Evolutionary conservation across 2,888 invertebrate genomes (phyloP).

Genomic region (Orthosia gothica): DNA sequence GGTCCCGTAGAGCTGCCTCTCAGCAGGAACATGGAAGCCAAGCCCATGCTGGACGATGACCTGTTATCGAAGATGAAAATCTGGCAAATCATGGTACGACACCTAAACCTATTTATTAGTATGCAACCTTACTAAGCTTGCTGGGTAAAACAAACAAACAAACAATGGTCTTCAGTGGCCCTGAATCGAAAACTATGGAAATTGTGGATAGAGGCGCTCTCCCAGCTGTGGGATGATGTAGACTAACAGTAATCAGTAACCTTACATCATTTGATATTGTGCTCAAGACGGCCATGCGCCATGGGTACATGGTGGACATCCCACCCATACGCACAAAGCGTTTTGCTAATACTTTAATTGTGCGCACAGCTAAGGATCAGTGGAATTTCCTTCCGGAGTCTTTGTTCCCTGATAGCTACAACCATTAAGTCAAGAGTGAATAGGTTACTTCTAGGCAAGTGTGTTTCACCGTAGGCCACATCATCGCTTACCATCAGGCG

Average conservation of each 20-base stretch:
- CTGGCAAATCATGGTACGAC: conserved; percentile 86
- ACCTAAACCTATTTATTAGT: no score
- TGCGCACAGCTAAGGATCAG: no score
- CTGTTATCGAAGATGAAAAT: conserved; percentile 84
- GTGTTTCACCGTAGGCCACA: no score
- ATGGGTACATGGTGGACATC: no score
- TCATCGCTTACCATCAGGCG: no score
- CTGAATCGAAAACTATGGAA: not conserved
- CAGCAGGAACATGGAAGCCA: conserved; percentile 81
- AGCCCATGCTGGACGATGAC: conserved; percentile 88
- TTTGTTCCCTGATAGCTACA: no score
- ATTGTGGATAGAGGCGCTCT: not conserved
- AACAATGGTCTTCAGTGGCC: not conserved
- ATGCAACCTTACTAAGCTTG: not conserved
- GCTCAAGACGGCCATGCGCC: no score
- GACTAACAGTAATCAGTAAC: not conserved
- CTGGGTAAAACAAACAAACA: not conserved
- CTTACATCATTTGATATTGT: not conserved
- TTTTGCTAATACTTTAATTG: no score
- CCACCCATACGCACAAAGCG: no score
- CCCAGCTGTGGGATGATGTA: not conserved
- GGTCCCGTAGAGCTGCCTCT: conserved; percentile 71
- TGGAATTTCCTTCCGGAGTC: no score
- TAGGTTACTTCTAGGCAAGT: no score
- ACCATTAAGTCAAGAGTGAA: no score